Base-by-base conservation (phyloP, 1,140 invertebrate genomes). In the Pseudomyrmex dendroicus region DNA sequence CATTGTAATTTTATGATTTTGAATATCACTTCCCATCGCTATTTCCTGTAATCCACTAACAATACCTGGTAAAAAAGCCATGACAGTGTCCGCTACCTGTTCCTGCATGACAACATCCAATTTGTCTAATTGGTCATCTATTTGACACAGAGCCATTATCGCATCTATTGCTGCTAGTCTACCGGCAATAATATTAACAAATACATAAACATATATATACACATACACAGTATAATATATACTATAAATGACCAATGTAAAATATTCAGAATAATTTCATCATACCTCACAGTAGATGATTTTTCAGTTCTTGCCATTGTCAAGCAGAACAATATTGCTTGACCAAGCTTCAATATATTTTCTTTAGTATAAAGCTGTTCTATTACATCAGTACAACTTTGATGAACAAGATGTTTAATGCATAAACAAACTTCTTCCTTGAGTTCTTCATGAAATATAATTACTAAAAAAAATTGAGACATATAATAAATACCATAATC, bases 51-150 rank as follows among this genome's bases (percentile, higher is more conserved):
- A 91, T 2, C 95, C 94, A 56, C 93, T 93, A 46, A 95, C 89
- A 72, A 97, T 94, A 0, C 96, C 96, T 7, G 96, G 96, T 46
- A 97, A 87, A 85, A 96, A 96, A 87, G 95, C 93, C 90, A 95
- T 95, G 9, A 96, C 92, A 72, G 95, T 93, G 87, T 96, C 94
- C 13, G 95, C 95, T 52, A 96, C 93, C 93, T 94, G 92, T 76
- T 90, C 73, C 86, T 93, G 87, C 59, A 95, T 77, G 84, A 93
- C 90, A 84, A 91, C 70, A 91, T 95, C 91, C 89, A 89, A 86
- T 57, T 84, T 78, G 86, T 95, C 92, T 59, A 89, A 82, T 82
- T 92, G 83, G 83, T 95, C 91, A 72, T 96, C 94, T 8, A 95
- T 93, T 83, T 95, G 93, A n/a, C 95, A 95, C 57, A 96, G 92